Percentiles rank a stretch among this genome's conserved stretches.
Evolutionary conservation across 2,113 vertebrate genomes (phyloP).

Genomic region (Carassius auratus): DNA sequence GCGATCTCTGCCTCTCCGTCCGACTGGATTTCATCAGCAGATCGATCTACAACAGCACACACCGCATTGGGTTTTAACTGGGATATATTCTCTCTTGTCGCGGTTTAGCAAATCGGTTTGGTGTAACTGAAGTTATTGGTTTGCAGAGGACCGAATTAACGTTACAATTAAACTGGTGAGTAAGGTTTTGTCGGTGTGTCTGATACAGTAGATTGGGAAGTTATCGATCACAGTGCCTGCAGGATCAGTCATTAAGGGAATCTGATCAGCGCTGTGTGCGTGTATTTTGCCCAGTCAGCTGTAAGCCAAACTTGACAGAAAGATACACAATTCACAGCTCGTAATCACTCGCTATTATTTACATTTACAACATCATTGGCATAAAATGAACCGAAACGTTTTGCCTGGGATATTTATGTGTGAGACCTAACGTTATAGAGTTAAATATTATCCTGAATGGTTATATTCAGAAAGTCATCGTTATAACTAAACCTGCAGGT

Average conservation of each 20-base stretch:
- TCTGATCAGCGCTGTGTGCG: not conserved
- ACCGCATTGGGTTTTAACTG: not conserved
- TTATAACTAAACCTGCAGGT: conserved; percentile 3
- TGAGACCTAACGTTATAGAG: not conserved
- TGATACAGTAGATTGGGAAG: not conserved
- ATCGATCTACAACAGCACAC: conserved; percentile 27
- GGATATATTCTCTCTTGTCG: not conserved
- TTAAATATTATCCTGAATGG: not conserved
- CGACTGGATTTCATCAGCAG: not conserved
- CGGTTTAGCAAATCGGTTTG: conserved; percentile 12
- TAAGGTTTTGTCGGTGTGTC: conserved; percentile 58
- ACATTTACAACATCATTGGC: conserved; percentile 31
- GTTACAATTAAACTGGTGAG: conserved; percentile 67
- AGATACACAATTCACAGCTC: not conserved
- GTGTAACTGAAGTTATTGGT: conserved; percentile 46
- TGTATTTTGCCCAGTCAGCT: conserved; percentile 13
- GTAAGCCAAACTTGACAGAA: not conserved
- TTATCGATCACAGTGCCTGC: conserved; percentile 20
- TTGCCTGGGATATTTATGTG: not conserved
- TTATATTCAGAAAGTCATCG: not conserved
- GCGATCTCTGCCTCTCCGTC: conserved; percentile 8
- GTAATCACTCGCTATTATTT: not conserved
- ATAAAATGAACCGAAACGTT: not conserved
- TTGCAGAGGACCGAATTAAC: conserved; percentile 43
- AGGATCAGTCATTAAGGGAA: not conserved